Percentiles rank a stretch among this genome's conserved stretches.
These are phyloP conservation scores for Alces alces DNA, from an alignment of 2,113 vertebrate species.

Conservation along the genomic window DNA sequence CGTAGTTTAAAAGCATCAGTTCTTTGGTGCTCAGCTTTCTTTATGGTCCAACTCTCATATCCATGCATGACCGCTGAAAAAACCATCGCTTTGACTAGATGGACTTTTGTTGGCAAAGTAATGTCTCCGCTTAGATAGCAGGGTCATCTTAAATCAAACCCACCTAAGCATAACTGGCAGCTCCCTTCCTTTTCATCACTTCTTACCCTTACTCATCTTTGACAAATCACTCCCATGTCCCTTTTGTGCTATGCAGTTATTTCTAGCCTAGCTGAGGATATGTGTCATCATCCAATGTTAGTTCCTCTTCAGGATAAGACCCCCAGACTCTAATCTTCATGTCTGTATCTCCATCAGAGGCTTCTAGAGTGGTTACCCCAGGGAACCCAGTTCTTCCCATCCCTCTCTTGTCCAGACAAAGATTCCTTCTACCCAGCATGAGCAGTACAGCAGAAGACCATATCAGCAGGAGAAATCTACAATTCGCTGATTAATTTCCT, in stretches of 20 bases:
- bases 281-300: fast-evolving
- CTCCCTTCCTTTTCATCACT: neutral
- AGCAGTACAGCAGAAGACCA: neutral
- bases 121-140: neutral
- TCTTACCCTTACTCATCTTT: neutral
- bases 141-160: neutral
- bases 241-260: neutral
- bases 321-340: too few relatives aligned
- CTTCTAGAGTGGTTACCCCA: neutral
- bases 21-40: neutral
- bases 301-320: neutral
- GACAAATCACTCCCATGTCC: fast-evolving
- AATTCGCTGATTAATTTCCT: neutral
- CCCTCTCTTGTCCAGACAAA: fast-evolving
- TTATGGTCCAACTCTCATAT: neutral
- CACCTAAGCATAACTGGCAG: fast-evolving
- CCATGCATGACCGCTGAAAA: neutral
- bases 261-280: neutral
- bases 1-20: neutral
- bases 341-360: neutral
- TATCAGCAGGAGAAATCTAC: fast-evolving
- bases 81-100: neutral
- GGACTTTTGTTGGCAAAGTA: neutral
- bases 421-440: fast-evolving
- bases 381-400: fast-evolving